Evolutionary conservation across 2,113 vertebrate genomes (phyloP), one percentile per base, ranked within the genome.

Genomic region (Pelobates fuscus): DNA sequence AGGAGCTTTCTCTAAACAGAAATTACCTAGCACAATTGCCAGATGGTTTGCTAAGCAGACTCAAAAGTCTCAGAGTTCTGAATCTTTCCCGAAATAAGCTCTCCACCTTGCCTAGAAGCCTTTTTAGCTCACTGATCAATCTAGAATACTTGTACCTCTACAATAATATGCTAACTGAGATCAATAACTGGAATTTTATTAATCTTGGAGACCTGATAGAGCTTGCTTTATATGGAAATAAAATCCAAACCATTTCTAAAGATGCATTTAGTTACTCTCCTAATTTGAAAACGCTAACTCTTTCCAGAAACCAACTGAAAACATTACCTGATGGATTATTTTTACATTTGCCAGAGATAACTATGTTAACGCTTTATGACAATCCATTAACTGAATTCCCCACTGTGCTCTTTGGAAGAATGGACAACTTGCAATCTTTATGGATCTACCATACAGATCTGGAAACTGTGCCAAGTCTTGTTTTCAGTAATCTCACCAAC

Each of bases 401-500:
- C 0, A 81, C 84, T 17, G 78, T 93, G 25, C 61, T 96, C n/a
- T 95, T 97, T 82, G 94, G 95, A 26, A 82, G 89, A 80, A 92
- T 93, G 92, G 88, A 84, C 1, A 78, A 84, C 17, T 89, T 98
- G 18, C 74, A 6, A 49, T 88, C 88, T 20, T 85, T 97, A 23
- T 89, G 91, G 86, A 79, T 98, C 43, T 92, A 88, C 78, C 0
- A 41, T 21, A 97, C 95, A 3, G 85, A 83, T 46, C 93, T 98
- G 72, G 83, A 72, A 64, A 92, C 88, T 14, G 79, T 96, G 73
- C 95, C 94, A 3, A 86, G 85, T 73, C 91, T 91, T 74, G 71
- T 91, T 77, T 96, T 97, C 46, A 82, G 86, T 6, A 95, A 95
- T 84, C 88, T 96, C 90, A 94, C 93, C 59, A 81, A 88, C 71